Evolutionary conservation across 2,113 vertebrate genomes (phyloP), one percentile per base, ranked within the genome.

Genomic region (Apteryx mantelli): DNA sequence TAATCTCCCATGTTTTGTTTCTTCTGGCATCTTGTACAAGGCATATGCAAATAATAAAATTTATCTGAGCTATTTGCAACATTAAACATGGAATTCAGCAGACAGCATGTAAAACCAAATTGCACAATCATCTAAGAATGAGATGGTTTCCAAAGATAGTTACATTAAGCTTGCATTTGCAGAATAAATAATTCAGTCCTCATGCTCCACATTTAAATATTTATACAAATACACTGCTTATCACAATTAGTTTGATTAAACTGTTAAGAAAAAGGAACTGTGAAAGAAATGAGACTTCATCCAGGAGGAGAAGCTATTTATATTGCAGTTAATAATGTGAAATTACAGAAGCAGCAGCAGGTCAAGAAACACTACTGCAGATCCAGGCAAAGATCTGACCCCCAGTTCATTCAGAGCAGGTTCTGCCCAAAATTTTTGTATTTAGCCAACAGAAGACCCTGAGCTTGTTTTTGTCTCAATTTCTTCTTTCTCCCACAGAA

Each of bases 211-310:
- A 95, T 94, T 98, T 94, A 98, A 97, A 97, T 97, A 97, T 96
- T 97, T 97, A 97, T 94, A 95, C 86, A 97, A 96, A 94, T 94
- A 96, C 42, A 82, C 77, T 63, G 36, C 94, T 88, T 94, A 90
- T 96, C 95, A 95, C 95, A 96, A 97, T 94, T 96, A 95, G 44
- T 86, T 93, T 96, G 78, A 97, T 98, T 94, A 95, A 92, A 96
- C 53, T 91, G 89, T 96, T 97, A 97, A 92, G 86, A 97, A 92
- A 89, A 58, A 92, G 48, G 79, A 96, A 92, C 71, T 25, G 16
- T 78, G 22, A 91, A 85, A 95, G 68, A 95, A 97, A 89, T 87
- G 64, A 93, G 83, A 88, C 70, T 86, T 94, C 75, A 75, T 83
- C 84, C 75, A 95, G 79, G 65, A 97, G 74, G 19, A 82, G n/a